A percentile compares a stretch with the other conserved stretches of the same genome.
phyloP scores from a whole-genome alignment of 1,140 invertebrate species.

The Trinorchestia longiramus region DNA sequence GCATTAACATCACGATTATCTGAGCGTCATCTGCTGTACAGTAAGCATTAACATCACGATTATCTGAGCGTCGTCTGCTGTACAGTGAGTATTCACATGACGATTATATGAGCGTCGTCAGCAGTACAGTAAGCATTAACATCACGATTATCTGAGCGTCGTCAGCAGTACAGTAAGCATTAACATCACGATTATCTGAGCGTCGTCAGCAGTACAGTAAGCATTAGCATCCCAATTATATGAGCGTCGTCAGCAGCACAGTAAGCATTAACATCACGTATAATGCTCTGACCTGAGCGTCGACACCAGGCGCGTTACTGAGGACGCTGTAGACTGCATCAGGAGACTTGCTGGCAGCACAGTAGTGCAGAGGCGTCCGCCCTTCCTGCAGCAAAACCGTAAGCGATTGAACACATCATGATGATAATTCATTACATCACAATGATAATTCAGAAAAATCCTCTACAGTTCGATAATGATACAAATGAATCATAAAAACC shows the following conservation, averaged over 20 bases:
- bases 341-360: conserved; percentile 77
- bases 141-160: no score
- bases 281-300: conserved; percentile 73
- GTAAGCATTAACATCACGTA: neutral
- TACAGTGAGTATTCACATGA: no score
- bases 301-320: conserved; percentile 76
- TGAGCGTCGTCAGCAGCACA: neutral
- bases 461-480: neutral
- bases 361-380: conserved; percentile 85
- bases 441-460: neutral
- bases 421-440: no score
- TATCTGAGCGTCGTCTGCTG: neutral
- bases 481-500: neutral
- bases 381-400: conserved; percentile 74
- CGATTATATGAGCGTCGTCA: no score
- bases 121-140: no score
- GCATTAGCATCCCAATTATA: neutral
- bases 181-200: no score
- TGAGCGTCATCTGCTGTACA: no score
- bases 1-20: no score
- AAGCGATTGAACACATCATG: no score
- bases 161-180: no score
- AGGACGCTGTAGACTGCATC: conserved; percentile 77
- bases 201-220: neutral
- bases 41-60: no score